A percentile compares a stretch with the other conserved stretches of the same genome.
Evolutionary conservation across 2,888 invertebrate species (phyloP).

Genomic region (Agrochola circellaris): DNA sequence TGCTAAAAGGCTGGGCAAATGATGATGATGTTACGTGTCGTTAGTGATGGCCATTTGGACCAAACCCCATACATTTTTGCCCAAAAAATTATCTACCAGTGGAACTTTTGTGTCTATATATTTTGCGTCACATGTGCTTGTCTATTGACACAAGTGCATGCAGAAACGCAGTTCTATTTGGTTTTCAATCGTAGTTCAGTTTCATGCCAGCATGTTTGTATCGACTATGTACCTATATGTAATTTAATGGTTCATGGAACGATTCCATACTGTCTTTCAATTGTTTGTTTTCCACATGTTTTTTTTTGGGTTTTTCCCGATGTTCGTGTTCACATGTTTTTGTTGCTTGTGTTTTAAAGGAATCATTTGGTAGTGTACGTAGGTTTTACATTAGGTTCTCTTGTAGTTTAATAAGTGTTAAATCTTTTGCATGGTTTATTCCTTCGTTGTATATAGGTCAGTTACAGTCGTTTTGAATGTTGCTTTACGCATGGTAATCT

Average conservation of each 20-base stretch:
- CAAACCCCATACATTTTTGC: background rate
- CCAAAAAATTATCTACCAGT: background rate
- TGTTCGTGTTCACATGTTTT: slow-evolving; percentile 9
- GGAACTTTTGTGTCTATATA: slow-evolving; percentile 7
- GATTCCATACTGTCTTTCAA: slow-evolving; percentile 20
- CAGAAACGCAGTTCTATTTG: slow-evolving; percentile 46
- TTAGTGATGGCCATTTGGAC: too few species aligned
- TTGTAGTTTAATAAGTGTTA: background rate
- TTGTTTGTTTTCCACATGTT: slow-evolving; percentile 40
- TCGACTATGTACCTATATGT: slow-evolving; percentile 4
- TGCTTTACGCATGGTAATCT: background rate
- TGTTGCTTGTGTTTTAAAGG: background rate
- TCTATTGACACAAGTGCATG: slow-evolving; percentile 55
- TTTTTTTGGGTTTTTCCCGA: slow-evolving; percentile 29
- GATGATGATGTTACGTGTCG: too few species aligned
- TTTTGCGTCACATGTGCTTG: slow-evolving; percentile 7
- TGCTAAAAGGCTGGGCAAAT: too few species aligned
- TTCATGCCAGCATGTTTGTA: slow-evolving; percentile 19
- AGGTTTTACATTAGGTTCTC: background rate
- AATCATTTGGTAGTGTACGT: background rate
- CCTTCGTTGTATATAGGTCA: background rate
- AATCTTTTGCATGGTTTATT: background rate
- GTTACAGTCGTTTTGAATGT: background rate
- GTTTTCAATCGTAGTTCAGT: slow-evolving; percentile 44
- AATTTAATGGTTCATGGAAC: slow-evolving; percentile 47